These are phyloP conservation scores for Petrocephalus microphthalmus DNA, from an alignment of 2,113 vertebrate genomes.

Conservation along the genomic window DNA sequence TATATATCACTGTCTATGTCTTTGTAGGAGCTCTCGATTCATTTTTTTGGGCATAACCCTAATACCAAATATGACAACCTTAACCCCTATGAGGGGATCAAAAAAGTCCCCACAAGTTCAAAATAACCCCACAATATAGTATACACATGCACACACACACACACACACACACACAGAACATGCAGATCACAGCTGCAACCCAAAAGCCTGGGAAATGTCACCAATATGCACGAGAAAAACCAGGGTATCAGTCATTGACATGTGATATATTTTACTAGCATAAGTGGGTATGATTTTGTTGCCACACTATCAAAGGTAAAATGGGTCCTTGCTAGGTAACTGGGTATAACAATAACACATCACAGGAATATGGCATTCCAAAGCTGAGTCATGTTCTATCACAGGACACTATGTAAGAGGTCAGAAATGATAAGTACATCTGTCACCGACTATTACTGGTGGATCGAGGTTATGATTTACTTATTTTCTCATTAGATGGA, in stretches of 20 bases:
- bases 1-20: too few relatives aligned
- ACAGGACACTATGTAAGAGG: neutral
- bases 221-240: neutral
- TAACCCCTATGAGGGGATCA: too few relatives aligned
- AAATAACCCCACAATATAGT: too few relatives aligned
- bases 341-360: neutral
- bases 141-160: neutral
- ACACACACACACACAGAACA: neutral
- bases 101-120: too few relatives aligned
- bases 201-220: neutral
- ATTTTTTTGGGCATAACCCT: too few relatives aligned
- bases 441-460: neutral
- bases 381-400: neutral
- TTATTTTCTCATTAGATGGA: neutral
- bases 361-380: neutral
- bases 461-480: neutral
- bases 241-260: neutral
- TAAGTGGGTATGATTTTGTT: neutral
- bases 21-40: too few relatives aligned
- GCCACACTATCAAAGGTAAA: neutral
- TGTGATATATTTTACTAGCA: neutral
- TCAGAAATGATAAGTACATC: neutral
- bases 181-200: neutral
- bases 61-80: too few relatives aligned
- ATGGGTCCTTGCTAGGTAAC: too few relatives aligned